phyloP scores from a whole-genome alignment of 1,140 invertebrate species.

The Neodiprion lecontei region DNA sequence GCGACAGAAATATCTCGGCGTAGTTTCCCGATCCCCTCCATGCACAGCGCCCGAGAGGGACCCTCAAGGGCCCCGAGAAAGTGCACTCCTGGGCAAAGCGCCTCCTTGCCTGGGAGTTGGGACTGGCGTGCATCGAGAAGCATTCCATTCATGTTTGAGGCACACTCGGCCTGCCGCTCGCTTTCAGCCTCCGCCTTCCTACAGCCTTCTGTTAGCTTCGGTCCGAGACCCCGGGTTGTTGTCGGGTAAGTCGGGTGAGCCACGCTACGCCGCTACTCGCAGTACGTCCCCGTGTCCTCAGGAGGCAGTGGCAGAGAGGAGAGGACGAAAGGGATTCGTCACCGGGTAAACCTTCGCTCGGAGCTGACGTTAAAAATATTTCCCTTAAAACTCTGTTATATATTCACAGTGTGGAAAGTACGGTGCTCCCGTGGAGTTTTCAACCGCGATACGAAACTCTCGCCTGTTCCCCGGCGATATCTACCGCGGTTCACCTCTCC shows the following conservation, averaged over 20 bases:
- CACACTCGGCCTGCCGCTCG: slow-evolving; percentile 23
- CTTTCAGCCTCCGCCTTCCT: not conserved
- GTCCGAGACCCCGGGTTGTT: slow-evolving; percentile 21
- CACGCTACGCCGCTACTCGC: slow-evolving; percentile 11
- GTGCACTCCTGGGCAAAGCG: slow-evolving; percentile 34
- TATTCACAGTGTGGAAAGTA: too few relatives aligned
- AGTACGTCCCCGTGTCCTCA: slow-evolving; percentile 19
- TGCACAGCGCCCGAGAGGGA: not conserved
- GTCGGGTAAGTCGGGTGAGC: not conserved
- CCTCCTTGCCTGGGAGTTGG: slow-evolving; percentile 31
- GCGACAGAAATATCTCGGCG: not conserved
- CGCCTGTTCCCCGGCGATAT: too few relatives aligned
- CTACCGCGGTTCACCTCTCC: too few relatives aligned
- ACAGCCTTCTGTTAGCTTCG: slow-evolving; percentile 22
- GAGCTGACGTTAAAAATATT: not conserved
- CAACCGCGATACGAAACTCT: too few relatives aligned
- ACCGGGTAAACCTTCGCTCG: not conserved
- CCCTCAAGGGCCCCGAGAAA: slow-evolving; percentile 31
- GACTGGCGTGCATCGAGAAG: slow-evolving; percentile 46
- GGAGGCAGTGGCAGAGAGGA: not conserved
- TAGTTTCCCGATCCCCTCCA: not conserved
- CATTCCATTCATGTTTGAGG: slow-evolving; percentile 53
- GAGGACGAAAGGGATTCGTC: slow-evolving; percentile 19
- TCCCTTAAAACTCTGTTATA: too few relatives aligned
- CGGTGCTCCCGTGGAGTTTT: too few relatives aligned